These are phyloP conservation scores for Phalacrocorax carbo DNA, from an alignment of 2,113 vertebrate species.

Conservation along the genomic window DNA sequence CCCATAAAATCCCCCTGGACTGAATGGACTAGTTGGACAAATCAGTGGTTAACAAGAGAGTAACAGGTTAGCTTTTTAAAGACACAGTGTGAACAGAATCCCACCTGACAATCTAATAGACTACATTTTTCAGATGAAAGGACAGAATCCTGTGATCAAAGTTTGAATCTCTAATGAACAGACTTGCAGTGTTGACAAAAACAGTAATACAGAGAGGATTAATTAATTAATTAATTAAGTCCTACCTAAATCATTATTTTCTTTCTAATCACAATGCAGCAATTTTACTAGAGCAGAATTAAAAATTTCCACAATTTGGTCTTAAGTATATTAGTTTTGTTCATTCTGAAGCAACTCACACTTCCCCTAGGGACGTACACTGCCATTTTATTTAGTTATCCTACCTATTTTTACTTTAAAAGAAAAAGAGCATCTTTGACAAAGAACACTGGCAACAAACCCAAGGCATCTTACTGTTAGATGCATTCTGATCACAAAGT, in stretches of 20 bases:
- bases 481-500: background rate
- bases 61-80: constrained; percentile 6
- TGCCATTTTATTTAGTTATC: background rate
- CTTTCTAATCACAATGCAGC: constrained; percentile 54
- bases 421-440: constrained; percentile 10
- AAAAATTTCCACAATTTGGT: background rate
- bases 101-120: background rate
- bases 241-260: constrained; percentile 60
- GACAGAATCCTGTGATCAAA: constrained; percentile 21
- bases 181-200: constrained; percentile 32
- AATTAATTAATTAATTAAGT: constrained; percentile 68
- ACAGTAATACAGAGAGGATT: constrained; percentile 68
- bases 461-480: background rate
- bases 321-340: constrained; percentile 5
- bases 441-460: constrained; percentile 19
- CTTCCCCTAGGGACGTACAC: background rate
- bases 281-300: constrained; percentile 59
- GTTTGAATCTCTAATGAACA: constrained; percentile 61
- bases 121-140: constrained; percentile 2
- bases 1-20: background rate
- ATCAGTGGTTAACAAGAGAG: background rate
- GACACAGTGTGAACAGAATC: constrained; percentile 10
- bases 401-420: constrained; percentile 1
- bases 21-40: background rate
- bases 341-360: background rate